Evolutionary conservation across 2,797 vertebrate species (phyloP).

Genomic region (Clarias laeviceps): DNA sequence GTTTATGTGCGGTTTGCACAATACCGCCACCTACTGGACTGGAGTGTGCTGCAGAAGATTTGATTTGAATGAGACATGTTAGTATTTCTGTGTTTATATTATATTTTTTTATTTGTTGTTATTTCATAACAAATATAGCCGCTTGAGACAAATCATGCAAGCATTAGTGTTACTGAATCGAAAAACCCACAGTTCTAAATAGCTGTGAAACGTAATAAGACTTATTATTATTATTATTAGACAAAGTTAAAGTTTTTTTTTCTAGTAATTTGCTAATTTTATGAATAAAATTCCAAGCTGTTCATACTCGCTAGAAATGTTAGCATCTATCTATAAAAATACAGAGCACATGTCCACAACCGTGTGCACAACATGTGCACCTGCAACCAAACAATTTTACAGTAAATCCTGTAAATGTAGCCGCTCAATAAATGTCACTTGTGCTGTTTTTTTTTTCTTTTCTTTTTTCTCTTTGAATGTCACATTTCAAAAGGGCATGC

Average conservation of each 20-base stretch:
- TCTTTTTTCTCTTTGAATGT: not conserved
- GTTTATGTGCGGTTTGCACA: too few species aligned
- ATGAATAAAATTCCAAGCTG: not conserved
- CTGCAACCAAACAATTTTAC: too few species aligned
- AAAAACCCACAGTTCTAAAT: not conserved
- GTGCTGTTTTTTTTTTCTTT: not conserved
- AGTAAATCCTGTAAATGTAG: not conserved
- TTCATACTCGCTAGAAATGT: not conserved
- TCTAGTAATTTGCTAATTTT: not conserved
- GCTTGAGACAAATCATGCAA: too few species aligned
- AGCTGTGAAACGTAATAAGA: not conserved
- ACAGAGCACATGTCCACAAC: not conserved
- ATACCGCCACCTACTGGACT: too few species aligned
- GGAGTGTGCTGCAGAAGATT: too few species aligned
- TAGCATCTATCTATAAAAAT: not conserved
- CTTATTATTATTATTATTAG: not conserved
- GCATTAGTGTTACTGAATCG: too few species aligned
- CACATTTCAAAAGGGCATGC: constrained; percentile 10
- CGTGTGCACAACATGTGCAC: not conserved
- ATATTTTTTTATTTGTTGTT: too few species aligned
- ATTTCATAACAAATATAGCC: too few species aligned
- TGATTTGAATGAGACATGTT: too few species aligned
- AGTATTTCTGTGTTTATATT: too few species aligned
- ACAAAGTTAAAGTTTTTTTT: not conserved
- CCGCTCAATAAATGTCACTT: constrained; percentile 16